A percentile compares a stretch with the other conserved stretches of the same genome.
Conservation (phyloP, 2,113 vertebrate species). For the Phoenicopterus ruber region DNA sequence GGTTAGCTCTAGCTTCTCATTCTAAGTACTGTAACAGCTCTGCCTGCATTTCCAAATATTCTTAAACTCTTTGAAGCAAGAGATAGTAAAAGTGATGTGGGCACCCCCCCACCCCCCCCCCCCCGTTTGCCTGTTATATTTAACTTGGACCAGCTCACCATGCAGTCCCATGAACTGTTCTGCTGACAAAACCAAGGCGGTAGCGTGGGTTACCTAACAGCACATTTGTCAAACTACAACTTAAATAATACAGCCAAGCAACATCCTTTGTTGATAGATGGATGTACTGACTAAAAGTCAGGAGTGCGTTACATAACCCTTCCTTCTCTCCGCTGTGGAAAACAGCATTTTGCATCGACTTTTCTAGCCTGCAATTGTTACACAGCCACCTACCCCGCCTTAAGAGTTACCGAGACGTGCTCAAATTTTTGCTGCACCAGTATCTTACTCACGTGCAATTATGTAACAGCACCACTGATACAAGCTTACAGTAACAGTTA, state of each 20-base stretch:
- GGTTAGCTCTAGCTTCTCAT: not conserved
- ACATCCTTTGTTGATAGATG: not conserved
- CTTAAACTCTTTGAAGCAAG: not conserved
- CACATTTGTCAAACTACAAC: not conserved
- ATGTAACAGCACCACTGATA: not conserved
- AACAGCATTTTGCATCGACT: not conserved
- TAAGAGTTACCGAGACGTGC: not conserved
- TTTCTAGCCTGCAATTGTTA: not conserved
- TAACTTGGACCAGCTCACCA: not conserved
- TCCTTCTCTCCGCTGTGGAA: not conserved
- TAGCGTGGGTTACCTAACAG: not conserved
- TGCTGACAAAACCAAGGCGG: not conserved
- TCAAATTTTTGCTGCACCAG: not conserved
- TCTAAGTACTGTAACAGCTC: not conserved
- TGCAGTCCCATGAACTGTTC: not conserved
- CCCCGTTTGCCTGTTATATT: not conserved
- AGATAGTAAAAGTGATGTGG: not conserved
- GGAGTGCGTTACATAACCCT: conserved; percentile 1
- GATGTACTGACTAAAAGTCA: conserved; percentile 2
- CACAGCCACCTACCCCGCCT: not conserved
- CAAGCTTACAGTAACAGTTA: not conserved
- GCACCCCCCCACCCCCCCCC: no score
- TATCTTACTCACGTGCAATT: not conserved
- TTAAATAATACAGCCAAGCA: conserved; percentile 6
- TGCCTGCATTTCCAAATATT: not conserved